Evolutionary conservation across 2,113 vertebrate species (phyloP), one percentile per base, ranked within the genome.

Genomic region (Pluvialis apricaria): DNA sequence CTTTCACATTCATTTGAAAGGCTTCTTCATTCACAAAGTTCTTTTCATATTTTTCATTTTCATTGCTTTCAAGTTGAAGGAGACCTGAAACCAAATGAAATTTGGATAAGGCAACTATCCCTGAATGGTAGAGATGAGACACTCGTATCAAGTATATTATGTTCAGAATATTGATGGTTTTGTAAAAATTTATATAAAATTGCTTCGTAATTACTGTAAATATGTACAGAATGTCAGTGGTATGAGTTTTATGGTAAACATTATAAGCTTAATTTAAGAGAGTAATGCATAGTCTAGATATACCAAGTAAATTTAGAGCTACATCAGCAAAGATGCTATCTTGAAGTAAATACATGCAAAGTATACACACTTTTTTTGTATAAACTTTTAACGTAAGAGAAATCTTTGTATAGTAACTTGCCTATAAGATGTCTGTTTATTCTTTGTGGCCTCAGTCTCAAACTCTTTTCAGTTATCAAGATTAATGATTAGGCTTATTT

Each of bases 401-500:
- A 80, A 57, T 31, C 44, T 47, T 26, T n/a, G 1, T 26, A 6
- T 10, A 61, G 66, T 24, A 55, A 55, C 25, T 93, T 88, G 52
- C n/a, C 85, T 91, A 1, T 49, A 57, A 58, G 32, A 16, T 52
- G 15, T n/a, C 47, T 91, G 26, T 78, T 94, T 52, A 34, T 91
- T 87, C 42, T 79, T 51, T 82, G 40, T 91, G 68, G 44, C 44
- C 88, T 87, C 36, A 40, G 72, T 91, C 82, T 96, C 66, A 95
- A 92, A 92, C 42, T 93, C 75, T 91, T 69, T 97, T 94, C 85
- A 72, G 47, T 95, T 76, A 95, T 90, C 88, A 84, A 86, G 87
- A 96, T 93, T 92, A 96, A 97, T 90, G 94, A 70, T 91, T 70
- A 88, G 84, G 22, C 42, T 97, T 96, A 83, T 94, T 96, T 97